phyloP scores from a whole-genome alignment of 2,888 invertebrate genomes.

The Ormyrus rosae region DNA sequence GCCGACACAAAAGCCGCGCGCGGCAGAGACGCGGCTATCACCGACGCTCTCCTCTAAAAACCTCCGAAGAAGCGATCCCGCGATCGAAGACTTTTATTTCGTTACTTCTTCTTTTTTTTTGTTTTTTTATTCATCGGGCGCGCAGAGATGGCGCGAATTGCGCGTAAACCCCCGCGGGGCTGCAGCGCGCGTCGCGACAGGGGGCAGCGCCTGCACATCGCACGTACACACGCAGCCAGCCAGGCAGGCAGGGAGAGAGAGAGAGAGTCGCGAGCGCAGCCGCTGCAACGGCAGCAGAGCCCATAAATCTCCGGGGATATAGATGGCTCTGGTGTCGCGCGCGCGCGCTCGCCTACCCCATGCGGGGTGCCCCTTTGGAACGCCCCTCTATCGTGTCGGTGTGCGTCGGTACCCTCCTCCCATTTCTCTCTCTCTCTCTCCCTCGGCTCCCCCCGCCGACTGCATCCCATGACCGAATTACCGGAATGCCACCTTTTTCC shows the following conservation, averaged over 20 bases:
- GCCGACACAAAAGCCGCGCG: too few species aligned
- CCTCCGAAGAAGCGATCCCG: too few species aligned
- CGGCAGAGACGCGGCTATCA: too few species aligned
- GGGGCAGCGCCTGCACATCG: conserved; percentile 65
- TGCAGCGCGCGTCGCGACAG: conserved; percentile 73
- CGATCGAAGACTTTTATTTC: too few species aligned
- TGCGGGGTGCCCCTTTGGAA: conserved; percentile 70
- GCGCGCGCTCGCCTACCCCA: conserved; percentile 75
- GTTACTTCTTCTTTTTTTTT: conserved; percentile 6
- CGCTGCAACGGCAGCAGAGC: conserved; percentile 69
- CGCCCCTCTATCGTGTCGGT: conserved; percentile 61
- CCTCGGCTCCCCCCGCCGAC: conserved; percentile 32
- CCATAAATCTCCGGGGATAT: conserved; percentile 75
- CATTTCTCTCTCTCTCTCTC: conserved; percentile 55
- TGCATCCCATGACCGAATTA: conserved; percentile 68
- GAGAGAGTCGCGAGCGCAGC: conserved; percentile 66
- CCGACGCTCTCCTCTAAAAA: too few species aligned
- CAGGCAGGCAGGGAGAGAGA: too few species aligned
- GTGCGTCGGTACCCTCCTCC: conserved; percentile 21
- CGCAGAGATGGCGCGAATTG: conserved; percentile 72
- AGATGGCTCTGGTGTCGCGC: conserved; percentile 76
- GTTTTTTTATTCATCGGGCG: neutral
- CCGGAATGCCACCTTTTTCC: conserved; percentile 68
- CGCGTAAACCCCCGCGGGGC: conserved; percentile 75
- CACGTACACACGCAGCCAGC: neutral